A percentile compares a stretch with the other conserved stretches of the same genome.
Evolutionary conservation across 2,888 invertebrate species (phyloP).

Genomic region (Acrobasis repandana): DNA sequence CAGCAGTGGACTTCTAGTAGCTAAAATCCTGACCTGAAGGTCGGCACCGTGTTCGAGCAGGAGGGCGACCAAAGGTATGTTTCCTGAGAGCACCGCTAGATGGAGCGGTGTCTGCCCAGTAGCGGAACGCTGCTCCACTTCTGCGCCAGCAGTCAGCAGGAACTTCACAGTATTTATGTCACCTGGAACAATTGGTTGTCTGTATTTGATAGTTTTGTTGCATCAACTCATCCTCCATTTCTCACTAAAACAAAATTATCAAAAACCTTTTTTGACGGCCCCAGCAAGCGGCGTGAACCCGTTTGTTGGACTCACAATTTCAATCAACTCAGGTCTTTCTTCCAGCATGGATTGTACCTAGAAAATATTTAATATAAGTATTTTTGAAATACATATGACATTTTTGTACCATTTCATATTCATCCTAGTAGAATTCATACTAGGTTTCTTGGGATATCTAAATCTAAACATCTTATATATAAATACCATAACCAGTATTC

Average conservation of each 20-base stretch:
- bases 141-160: slow-evolving; percentile 72
- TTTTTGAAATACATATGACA: too few species aligned
- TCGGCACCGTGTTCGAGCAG: slow-evolving; percentile 77
- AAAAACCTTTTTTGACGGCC: slow-evolving; percentile 66
- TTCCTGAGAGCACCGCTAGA: slow-evolving; percentile 63
- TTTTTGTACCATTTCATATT: too few species aligned
- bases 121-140: slow-evolving; percentile 62
- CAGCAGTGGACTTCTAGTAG: too few species aligned
- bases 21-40: slow-evolving; percentile 43
- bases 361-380: not conserved
- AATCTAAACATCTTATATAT: too few species aligned
- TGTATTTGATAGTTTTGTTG: too few species aligned
- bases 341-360: slow-evolving; percentile 70
- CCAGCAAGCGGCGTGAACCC: slow-evolving; percentile 80
- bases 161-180: slow-evolving; percentile 66
- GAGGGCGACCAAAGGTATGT: slow-evolving; percentile 56
- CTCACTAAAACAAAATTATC: too few species aligned
- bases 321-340: slow-evolving; percentile 71
- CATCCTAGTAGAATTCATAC: too few species aligned
- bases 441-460: too few species aligned
- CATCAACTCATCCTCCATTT: too few species aligned
- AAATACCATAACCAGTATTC: too few species aligned
- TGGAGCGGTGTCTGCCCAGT: slow-evolving; percentile 75
- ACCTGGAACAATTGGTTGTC: slow-evolving; percentile 41
- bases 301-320: slow-evolving; percentile 66